A percentile compares a stretch with the other conserved stretches of the same genome.
These are phyloP conservation scores for Melinaea marsaeus DNA, from an alignment of 2,888 invertebrate species.

Conservation along the genomic window DNA sequence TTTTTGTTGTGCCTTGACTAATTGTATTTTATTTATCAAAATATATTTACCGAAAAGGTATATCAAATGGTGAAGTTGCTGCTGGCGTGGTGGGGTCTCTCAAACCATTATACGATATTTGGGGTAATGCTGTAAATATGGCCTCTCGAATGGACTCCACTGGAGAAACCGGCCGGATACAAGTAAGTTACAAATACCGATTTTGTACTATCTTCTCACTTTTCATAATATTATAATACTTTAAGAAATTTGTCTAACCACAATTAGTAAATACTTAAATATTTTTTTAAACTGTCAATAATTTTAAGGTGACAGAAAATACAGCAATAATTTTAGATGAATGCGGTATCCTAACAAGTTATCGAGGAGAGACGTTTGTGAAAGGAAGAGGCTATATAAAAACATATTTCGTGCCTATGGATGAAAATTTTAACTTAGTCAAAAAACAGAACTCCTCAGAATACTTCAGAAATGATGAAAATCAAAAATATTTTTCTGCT, in stretches of 20 bases:
- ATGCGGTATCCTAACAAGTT: conserved; percentile 82
- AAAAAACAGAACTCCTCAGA: conserved; percentile 54
- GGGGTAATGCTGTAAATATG: conserved; percentile 98
- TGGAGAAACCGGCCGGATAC: conserved; percentile 87
- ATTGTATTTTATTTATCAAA: not conserved
- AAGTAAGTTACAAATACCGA: conserved; percentile 65
- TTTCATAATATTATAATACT: not conserved
- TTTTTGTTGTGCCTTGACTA: not conserved
- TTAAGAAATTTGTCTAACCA: too few relatives aligned
- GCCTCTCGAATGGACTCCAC: conserved; percentile 97
- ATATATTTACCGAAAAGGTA: conserved; percentile 75
- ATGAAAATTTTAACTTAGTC: conserved; percentile 77
- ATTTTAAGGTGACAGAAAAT: conserved; percentile 80
- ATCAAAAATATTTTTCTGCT: conserved; percentile 46
- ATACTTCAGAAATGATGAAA: conserved; percentile 49
- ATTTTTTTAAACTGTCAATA: conserved; percentile 6
- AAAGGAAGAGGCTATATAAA: conserved; percentile 84
- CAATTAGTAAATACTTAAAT: too few relatives aligned
- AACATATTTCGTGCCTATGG: conserved; percentile 85
- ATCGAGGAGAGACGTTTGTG: conserved; percentile 83
- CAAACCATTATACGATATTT: conserved; percentile 96
- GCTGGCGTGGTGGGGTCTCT: conserved; percentile 96
- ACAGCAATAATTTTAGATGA: conserved; percentile 83
- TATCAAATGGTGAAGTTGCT: conserved; percentile 93
- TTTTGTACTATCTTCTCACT: not conserved